Evolutionary conservation across 2,888 invertebrate species (phyloP).

Genomic region (Mesochorus sp.): DNA sequence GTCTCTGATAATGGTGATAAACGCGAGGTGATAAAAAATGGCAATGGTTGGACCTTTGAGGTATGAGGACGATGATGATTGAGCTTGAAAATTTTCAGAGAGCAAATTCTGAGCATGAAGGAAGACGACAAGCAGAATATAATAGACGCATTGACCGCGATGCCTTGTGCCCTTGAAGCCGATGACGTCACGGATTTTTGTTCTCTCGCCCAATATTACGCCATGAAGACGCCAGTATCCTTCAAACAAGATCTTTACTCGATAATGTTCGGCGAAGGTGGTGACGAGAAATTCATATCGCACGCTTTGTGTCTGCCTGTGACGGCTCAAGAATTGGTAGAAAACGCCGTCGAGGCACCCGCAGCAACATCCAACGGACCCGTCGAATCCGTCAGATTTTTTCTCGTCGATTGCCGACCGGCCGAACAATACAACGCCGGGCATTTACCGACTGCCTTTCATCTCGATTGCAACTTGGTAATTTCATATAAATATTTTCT

Average conservation of each 20-base stretch:
- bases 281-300: constrained; percentile 86
- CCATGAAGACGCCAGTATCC: constrained; percentile 95
- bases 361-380: constrained; percentile 84
- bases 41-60: neutral
- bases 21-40: constrained; percentile 86
- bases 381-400: constrained; percentile 88
- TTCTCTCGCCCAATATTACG: constrained; percentile 97
- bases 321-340: constrained; percentile 95
- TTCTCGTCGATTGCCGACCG: constrained; percentile 98
- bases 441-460: constrained; percentile 98
- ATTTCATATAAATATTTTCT: too few relatives aligned
- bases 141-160: constrained; percentile 86
- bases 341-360: constrained; percentile 88
- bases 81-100: constrained; percentile 83
- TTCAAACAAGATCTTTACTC: constrained; percentile 91
- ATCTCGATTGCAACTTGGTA: constrained; percentile 96
- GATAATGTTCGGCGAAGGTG: constrained; percentile 83
- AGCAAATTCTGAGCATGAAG: constrained; percentile 91
- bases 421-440: constrained; percentile 97
- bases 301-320: constrained; percentile 98
- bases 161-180: constrained; percentile 94
- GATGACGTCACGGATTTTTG: constrained; percentile 99
- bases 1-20: constrained; percentile 96
- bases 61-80: too few relatives aligned
- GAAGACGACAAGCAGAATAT: constrained; percentile 88